Conservation (phyloP, 2,113 vertebrate genomes). For the Hippocampus guttulatus region DNA sequence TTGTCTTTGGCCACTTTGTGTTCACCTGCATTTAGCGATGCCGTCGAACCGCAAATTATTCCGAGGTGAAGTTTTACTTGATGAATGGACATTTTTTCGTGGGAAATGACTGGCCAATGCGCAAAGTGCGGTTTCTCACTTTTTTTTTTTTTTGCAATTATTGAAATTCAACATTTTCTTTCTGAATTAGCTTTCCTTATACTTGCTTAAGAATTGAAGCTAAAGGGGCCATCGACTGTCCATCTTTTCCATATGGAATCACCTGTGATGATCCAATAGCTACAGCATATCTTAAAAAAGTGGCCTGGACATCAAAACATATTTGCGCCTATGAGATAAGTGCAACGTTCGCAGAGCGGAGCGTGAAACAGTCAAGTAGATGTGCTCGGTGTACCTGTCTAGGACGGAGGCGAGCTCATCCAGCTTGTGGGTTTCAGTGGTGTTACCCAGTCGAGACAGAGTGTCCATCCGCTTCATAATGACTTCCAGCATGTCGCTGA, state of each 20-base stretch:
- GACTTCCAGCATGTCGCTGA: conserved; percentile 94
- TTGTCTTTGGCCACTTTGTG: neutral
- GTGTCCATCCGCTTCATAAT: conserved; percentile 88
- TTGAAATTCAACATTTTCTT: no score
- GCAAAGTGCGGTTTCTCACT: neutral
- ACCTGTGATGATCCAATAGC: neutral
- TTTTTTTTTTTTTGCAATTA: no score
- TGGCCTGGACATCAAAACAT: neutral
- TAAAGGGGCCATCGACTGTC: neutral
- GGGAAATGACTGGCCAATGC: neutral
- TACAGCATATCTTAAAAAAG: neutral
- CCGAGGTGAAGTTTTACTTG: neutral
- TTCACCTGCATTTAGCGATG: neutral
- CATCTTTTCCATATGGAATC: neutral
- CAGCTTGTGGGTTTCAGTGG: conserved; percentile 77
- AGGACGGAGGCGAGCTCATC: conserved; percentile 74
- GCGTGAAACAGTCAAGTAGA: neutral
- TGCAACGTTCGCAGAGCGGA: neutral
- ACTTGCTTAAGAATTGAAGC: neutral
- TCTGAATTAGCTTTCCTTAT: no score
- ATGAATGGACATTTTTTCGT: neutral
- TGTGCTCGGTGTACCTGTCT: conserved; percentile 78
- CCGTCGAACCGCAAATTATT: neutral
- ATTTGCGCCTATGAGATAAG: neutral
- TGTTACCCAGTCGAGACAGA: conserved; percentile 84